Evolutionary conservation across 2,888 invertebrate species (phyloP).

Genomic region (Isotomurus palustris): DNA sequence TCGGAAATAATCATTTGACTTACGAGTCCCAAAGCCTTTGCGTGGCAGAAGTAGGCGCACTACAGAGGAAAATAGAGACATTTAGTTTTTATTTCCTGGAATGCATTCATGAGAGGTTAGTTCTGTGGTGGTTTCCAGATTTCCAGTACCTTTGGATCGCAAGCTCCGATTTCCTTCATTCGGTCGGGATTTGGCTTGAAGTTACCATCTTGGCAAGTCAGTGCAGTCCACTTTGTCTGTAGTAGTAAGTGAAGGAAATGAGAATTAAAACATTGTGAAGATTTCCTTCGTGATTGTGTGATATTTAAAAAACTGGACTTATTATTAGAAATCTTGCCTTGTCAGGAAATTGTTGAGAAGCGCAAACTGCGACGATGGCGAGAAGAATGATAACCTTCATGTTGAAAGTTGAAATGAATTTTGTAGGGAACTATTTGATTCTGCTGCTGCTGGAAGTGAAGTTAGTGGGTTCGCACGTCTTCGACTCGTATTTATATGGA

Average conservation of each 20-base stretch:
- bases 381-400: not conserved
- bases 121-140: too few species aligned
- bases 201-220: constrained; percentile 4
- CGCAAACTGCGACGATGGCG: not conserved
- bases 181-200: constrained; percentile 1
- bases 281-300: not conserved
- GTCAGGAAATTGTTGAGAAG: too few species aligned
- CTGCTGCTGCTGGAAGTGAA: too few species aligned
- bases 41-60: constrained; percentile 6
- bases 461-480: too few species aligned
- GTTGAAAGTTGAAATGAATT: too few species aligned
- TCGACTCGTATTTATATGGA: too few species aligned
- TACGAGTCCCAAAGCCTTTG: constrained; percentile 3
- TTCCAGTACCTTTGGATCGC: too few species aligned
- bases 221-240: not conserved
- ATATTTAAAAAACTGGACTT: not conserved
- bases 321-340: too few species aligned
- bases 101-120: not conserved
- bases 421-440: too few species aligned
- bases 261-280: not conserved
- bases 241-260: too few species aligned
- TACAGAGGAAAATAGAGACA: not conserved
- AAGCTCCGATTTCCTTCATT: constrained; percentile 9
- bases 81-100: not conserved
- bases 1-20: not conserved